Conservation (phyloP, 2,113 vertebrate genomes). For the Zapornia atra region DNA sequence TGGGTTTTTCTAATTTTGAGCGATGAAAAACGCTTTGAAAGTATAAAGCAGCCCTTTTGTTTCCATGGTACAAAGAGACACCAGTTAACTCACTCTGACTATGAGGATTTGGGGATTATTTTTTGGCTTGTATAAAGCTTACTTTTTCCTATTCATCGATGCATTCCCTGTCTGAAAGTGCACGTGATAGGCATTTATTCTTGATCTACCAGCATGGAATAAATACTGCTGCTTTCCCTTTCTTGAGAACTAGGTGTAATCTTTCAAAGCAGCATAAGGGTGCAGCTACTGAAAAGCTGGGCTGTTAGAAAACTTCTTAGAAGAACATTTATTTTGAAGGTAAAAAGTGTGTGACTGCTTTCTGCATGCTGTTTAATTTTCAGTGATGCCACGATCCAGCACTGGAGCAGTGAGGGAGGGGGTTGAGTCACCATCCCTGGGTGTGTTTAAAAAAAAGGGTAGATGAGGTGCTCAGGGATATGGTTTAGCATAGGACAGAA, state of each 20-base stretch:
- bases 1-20: neutral
- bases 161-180: neutral
- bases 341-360: neutral
- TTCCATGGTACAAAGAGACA: neutral
- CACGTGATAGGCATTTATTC: neutral
- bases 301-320: neutral
- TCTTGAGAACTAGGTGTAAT: neutral
- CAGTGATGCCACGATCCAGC: too few relatives aligned
- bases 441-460: too few relatives aligned
- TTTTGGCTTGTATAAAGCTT: neutral
- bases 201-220: neutral
- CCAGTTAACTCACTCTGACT: neutral
- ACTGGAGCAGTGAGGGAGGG: neutral
- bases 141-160: neutral
- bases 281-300: neutral
- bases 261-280: neutral
- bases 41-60: neutral
- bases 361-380: neutral
- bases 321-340: neutral
- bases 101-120: neutral
- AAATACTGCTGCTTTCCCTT: neutral
- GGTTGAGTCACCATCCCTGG: too few relatives aligned
- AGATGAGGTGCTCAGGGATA: too few relatives aligned
- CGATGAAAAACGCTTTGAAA: neutral
- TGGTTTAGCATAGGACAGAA: too few relatives aligned